Evolutionary conservation across 1,140 invertebrate species (phyloP).

Genomic region (Chironomus tepperi): DNA sequence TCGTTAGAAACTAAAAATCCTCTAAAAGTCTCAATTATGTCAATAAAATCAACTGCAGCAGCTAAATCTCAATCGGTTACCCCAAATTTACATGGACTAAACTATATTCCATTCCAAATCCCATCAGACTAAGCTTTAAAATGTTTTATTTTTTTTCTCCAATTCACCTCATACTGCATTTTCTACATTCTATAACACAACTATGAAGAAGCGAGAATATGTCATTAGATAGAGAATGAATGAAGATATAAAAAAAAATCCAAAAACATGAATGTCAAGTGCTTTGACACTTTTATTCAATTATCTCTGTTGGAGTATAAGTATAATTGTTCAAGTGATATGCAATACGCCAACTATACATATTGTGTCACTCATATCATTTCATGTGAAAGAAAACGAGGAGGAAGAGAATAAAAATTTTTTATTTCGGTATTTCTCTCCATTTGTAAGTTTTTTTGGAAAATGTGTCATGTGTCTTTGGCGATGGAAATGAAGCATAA

Average conservation of each 20-base stretch:
- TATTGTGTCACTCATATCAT: not conserved
- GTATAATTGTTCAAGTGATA: slow-evolving; percentile 10
- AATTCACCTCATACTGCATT: too few species aligned
- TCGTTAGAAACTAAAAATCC: too few species aligned
- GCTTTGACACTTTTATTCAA: slow-evolving; percentile 23
- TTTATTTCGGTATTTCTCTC: not conserved
- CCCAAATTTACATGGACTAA: too few species aligned
- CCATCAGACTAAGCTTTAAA: too few species aligned
- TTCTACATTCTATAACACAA: too few species aligned
- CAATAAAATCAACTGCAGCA: too few species aligned
- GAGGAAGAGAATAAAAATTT: not conserved
- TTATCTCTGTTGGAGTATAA: not conserved
- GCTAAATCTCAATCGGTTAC: too few species aligned
- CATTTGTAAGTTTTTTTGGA: not conserved
- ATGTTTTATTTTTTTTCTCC: too few species aligned
- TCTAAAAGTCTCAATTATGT: too few species aligned
- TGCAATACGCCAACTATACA: slow-evolving; percentile 12
- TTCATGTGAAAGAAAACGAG: not conserved
- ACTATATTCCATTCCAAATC: too few species aligned
- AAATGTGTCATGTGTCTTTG: slow-evolving; percentile 12
- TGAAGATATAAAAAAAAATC: not conserved
- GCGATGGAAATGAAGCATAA: not conserved
- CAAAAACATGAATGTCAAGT: slow-evolving; percentile 16
- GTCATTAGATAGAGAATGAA: not conserved
- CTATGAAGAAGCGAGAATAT: not conserved